Evolutionary conservation across 30 jellyfish, hydroid and myxozoan genomes (phyloP), one percentile per base, ranked within the genome.

Genomic region (Pelagia noctiluca): DNA sequence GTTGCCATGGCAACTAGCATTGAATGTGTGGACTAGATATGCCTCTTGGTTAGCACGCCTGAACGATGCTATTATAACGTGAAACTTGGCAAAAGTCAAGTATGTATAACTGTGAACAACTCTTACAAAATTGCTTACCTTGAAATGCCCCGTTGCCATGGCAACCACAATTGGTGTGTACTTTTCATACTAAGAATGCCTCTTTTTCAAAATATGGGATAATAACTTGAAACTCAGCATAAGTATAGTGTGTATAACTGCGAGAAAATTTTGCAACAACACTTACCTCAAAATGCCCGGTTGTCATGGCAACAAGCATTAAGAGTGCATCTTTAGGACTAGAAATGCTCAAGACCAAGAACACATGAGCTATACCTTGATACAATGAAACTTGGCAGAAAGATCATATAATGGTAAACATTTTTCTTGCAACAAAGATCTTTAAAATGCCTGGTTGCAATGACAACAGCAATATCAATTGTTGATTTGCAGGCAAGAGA

Each of bases 291-390:
- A n/a, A n/a, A 61, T 61, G 73, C 73, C 73, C 1, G 73, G 73
- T 61, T 61, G 73, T 61, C 73, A 61, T 61, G 42, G 0, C 73
- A 1, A 61, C 42, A 16, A 61, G 73, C 42, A 61, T 61, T 61
- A 61, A 61, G 73, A 61, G 73, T 61, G 73, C 73, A 61, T 61
- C 73, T 5, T 2, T 61, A 24, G 73, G 73, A 61, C 73, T 61
- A n/a, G n/a, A n/a, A n/a, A n/a, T n/a, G n/a, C n/a, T n/a, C n/a
- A n/a, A n/a, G n/a, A n/a, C n/a, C n/a, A n/a, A n/a, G n/a, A n/a
- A n/a, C n/a, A n/a, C n/a, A n/a, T n/a, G n/a, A n/a, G n/a, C n/a
- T n/a, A n/a, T 61, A 37, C 73, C 23, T 61, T 1, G 29, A 34
- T 61, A 61, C 73, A 34, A 61, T 61, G 73, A 61, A 61, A 61